Evolutionary conservation across 2,113 vertebrate species (phyloP).

Genomic region (Garra rufa): DNA sequence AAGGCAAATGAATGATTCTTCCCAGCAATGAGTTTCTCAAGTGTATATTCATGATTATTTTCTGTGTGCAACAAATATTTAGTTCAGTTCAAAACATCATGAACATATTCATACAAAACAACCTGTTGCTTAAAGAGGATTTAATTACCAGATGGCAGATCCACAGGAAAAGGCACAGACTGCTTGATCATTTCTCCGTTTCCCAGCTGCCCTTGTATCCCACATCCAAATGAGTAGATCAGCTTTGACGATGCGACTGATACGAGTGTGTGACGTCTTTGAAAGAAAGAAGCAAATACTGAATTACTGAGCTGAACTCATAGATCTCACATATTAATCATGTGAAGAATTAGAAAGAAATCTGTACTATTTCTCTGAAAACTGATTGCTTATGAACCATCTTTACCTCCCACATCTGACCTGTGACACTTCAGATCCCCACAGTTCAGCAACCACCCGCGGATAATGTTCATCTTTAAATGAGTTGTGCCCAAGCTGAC

Average conservation of each 20-base stretch:
- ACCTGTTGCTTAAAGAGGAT: not conserved
- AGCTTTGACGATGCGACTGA: constrained; percentile 49
- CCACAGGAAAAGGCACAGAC: constrained; percentile 50
- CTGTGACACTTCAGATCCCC: constrained; percentile 76
- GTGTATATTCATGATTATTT: not conserved
- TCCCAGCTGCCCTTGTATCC: constrained; percentile 65
- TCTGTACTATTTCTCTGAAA: too few relatives aligned
- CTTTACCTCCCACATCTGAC: constrained; percentile 87
- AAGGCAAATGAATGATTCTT: constrained; percentile 66
- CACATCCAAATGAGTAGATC: constrained; percentile 69
- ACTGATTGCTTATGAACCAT: not conserved
- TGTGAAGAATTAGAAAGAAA: too few relatives aligned
- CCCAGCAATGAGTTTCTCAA: constrained; percentile 65
- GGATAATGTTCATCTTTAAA: constrained; percentile 85
- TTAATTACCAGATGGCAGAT: constrained; percentile 34
- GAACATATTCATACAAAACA: not conserved
- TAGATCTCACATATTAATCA: not conserved
- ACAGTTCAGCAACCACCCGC: constrained; percentile 85
- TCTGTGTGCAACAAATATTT: constrained; percentile 51
- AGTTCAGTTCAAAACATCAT: not conserved
- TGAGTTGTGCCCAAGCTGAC: constrained; percentile 91
- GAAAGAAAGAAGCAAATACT: not conserved
- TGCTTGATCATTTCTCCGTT: constrained; percentile 51
- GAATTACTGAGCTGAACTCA: too few relatives aligned
- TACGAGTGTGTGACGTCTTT: constrained; percentile 69